These are phyloP conservation scores for Scyliorhinus canicula DNA, from an alignment of 2,797 vertebrate species.

Conservation along the genomic window DNA sequence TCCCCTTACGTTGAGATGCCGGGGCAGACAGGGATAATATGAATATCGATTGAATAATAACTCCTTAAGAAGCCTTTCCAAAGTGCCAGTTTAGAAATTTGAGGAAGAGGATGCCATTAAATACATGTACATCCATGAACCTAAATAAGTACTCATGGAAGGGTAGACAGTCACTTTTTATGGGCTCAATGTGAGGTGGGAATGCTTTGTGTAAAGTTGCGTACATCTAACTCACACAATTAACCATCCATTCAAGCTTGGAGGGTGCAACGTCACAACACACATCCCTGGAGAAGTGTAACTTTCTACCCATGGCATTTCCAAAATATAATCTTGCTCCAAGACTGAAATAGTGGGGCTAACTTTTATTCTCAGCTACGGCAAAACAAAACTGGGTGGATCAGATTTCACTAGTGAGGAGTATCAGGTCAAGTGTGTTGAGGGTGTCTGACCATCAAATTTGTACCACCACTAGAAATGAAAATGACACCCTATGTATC, in stretches of 20 bases:
- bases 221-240: background rate
- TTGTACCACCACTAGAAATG: background rate
- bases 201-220: background rate
- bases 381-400: background rate
- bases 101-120: background rate
- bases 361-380: background rate
- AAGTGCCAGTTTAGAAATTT: background rate
- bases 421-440: background rate
- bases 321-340: background rate
- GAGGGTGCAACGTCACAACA: too few species aligned
- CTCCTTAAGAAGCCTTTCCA: background rate
- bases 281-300: background rate
- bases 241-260: background rate
- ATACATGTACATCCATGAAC: background rate
- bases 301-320: background rate
- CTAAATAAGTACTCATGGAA: background rate
- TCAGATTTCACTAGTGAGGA: background rate
- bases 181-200: background rate
- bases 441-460: background rate
- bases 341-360: background rate
- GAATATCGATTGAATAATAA: background rate
- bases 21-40: background rate
- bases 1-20: background rate
- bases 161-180: background rate
- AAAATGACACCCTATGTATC: background rate